Conservation (phyloP, 2,888 invertebrate genomes). For the Pterostichus madidus region DNA sequence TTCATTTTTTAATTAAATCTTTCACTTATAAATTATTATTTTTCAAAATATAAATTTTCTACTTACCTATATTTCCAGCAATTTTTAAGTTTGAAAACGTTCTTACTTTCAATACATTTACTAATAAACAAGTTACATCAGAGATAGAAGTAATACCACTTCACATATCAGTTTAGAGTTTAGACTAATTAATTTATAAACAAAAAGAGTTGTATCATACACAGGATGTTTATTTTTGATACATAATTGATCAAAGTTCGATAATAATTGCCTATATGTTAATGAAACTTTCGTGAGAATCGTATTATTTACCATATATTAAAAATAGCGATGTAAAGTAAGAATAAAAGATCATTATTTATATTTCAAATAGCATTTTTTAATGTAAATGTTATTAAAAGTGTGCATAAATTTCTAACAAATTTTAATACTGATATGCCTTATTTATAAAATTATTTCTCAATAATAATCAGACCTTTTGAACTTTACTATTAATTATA, state of each 20-base stretch:
- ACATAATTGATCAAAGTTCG: constrained; percentile 12
- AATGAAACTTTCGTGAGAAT: constrained; percentile 35
- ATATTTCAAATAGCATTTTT: too few relatives aligned
- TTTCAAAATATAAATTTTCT: too few relatives aligned
- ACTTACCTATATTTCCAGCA: too few relatives aligned
- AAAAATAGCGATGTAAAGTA: neutral
- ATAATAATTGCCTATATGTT: constrained; percentile 18
- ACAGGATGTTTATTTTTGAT: neutral
- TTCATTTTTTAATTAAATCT: too few relatives aligned
- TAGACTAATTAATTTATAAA: neutral
- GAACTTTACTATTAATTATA: constrained; percentile 12
- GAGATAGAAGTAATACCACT: neutral
- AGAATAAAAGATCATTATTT: neutral
- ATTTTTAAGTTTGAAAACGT: neutral
- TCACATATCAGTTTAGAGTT: neutral
- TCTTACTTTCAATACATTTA: neutral
- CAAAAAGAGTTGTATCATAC: too few relatives aligned
- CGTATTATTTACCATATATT: constrained; percentile 27
- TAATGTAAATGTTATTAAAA: neutral
- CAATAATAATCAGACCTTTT: constrained; percentile 32
- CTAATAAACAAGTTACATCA: neutral
- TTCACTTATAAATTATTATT: too few relatives aligned
- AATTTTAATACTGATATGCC: neutral
- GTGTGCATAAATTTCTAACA: neutral
- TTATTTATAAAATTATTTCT: constrained; percentile 10